These are phyloP conservation scores for Agonopterix alstromeriana DNA, from an alignment of 2,888 invertebrate genomes.

Conservation along the genomic window DNA sequence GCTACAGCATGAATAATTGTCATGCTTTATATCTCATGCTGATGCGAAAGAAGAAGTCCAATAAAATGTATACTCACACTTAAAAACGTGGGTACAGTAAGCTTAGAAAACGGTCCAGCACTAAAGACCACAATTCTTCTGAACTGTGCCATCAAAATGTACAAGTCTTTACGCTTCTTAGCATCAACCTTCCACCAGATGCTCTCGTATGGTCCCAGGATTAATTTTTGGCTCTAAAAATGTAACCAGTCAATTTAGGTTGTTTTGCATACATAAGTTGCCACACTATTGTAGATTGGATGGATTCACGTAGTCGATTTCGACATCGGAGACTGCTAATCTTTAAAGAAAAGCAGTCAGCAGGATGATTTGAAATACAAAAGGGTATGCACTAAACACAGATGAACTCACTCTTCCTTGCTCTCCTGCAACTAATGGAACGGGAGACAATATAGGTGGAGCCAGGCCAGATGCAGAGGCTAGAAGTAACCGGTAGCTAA, in stretches of 20 bases:
- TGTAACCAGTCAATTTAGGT: background rate
- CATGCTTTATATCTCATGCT: background rate
- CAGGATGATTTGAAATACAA: too few relatives aligned
- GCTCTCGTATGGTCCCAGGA: conserved; percentile 49
- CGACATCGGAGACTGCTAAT: background rate
- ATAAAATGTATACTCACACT: conserved; percentile 31
- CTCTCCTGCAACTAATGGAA: too few relatives aligned
- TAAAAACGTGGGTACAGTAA: conserved; percentile 53
- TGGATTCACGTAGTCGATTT: background rate
- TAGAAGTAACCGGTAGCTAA: too few relatives aligned
- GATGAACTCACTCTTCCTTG: too few relatives aligned
- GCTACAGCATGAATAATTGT: background rate
- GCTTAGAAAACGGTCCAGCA: conserved; percentile 49
- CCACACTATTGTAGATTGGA: background rate
- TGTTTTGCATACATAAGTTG: background rate
- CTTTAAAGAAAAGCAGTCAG: background rate
- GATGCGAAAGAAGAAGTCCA: background rate
- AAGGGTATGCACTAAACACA: too few relatives aligned
- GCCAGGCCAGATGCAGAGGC: too few relatives aligned
- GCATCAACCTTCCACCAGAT: conserved; percentile 35
- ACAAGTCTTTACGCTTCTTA: conserved; percentile 30
- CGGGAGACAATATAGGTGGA: too few relatives aligned
- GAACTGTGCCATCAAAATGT: conserved; percentile 37
- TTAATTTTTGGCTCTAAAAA: conserved; percentile 41
- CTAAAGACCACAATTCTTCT: conserved; percentile 42